phyloP scores from a whole-genome alignment of 2,113 vertebrate genomes.

The Orcinus orca region DNA sequence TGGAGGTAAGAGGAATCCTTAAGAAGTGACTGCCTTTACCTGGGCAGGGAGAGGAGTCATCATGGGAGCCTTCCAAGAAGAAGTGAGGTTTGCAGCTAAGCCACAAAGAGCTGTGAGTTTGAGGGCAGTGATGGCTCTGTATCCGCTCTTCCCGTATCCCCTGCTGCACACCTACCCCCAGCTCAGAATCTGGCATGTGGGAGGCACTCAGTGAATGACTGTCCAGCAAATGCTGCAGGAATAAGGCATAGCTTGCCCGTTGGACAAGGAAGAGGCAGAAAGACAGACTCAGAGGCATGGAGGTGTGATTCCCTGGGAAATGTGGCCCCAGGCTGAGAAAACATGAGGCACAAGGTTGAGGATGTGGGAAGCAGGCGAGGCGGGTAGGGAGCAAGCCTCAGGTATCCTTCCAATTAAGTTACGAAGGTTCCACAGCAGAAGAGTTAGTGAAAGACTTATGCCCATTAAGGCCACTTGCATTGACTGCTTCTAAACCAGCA shows the following conservation, averaged over 20 bases:
- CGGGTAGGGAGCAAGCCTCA: no score
- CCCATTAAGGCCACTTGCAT: rapidly evolving
- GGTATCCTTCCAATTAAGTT: neutral
- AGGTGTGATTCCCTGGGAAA: no score
- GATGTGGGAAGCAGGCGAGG: no score
- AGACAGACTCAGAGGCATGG: rapidly evolving
- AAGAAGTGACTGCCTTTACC: neutral
- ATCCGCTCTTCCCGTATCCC: rapidly evolving
- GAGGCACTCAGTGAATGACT: neutral
- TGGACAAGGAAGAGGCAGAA: neutral
- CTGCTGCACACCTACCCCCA: neutral
- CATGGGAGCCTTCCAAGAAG: neutral
- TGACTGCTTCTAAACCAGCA: neutral
- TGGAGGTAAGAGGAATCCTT: neutral
- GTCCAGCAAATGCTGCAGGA: neutral
- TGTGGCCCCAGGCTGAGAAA: neutral
- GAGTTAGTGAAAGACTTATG: neutral
- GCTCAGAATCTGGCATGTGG: neutral
- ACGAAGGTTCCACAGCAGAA: rapidly evolving
- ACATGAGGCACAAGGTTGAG: rapidly evolving
- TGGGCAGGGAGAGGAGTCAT: neutral
- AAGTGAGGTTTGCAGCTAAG: neutral
- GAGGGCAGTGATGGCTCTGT: neutral
- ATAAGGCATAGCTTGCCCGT: neutral
- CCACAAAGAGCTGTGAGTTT: neutral